Evolutionary conservation across 2,888 invertebrate species (phyloP), one percentile per base, ranked within the genome.

Genomic region (Stenichneumon culpator): DNA sequence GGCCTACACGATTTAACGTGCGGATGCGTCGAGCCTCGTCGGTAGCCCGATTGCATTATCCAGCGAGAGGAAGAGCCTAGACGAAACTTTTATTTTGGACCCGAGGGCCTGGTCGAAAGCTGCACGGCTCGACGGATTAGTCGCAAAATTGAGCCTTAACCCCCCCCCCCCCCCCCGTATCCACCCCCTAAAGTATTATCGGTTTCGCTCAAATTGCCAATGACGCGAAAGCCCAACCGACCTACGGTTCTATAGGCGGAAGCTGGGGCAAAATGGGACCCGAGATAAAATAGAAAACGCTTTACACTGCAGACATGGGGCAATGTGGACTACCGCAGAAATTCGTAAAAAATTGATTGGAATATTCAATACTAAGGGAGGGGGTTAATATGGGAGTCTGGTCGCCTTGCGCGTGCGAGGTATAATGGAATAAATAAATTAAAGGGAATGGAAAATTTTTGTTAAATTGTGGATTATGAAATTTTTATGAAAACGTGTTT

Each of bases 171-270:
- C 25, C 63, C 72, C 57, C 36, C 68, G 65, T 6, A n/a, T n/a
- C n/a, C n/a, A n/a, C 36, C 36, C 6, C 32, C 32, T 32, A 39
- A 47, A 60, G 65, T 68, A 50, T 85, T 83, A 83, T 86, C 82
- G 87, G 74, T 86, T 85, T 72, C 83, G 75, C 85, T 79, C 79
- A 85, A 86, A 88, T 88, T 83, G 86, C 75, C 82, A 85, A 80
- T 83, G 86, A 87, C 82, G 82, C 82, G 79, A 44, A 28, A 68
- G 80, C 85, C 79, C 68, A 81, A 77, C 81, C 70, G 68, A 52
- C 44, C 82, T 57, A 74, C 78, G 28, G 9, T 79, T 73, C 28
- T 74, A 77, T 75, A 63, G 44, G 44, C 16, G 4, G 44, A 47
- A 39, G 39, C 4, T 47, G 14, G 44, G 44, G 44, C 44, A 16